Conservation (phyloP, 2,797 vertebrate species). For the Dendrocincla fuliginosa region DNA sequence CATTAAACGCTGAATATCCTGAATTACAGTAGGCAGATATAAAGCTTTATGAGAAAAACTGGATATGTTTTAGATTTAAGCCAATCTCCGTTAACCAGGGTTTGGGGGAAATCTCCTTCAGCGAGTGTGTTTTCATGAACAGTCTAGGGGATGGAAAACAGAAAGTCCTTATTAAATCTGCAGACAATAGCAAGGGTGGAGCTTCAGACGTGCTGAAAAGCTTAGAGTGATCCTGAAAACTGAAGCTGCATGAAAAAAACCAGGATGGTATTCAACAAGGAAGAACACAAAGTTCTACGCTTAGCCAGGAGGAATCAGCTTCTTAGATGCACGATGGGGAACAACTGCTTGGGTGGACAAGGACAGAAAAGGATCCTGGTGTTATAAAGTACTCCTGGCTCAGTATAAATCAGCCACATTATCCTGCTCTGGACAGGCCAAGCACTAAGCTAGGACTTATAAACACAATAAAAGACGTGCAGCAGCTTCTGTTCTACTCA, state of each 20-base stretch:
- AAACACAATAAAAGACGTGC: neutral
- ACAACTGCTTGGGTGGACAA: neutral
- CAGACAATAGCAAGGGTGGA: constrained; percentile 36
- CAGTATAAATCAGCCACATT: neutral
- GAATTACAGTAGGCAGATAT: neutral
- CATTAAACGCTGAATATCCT: neutral
- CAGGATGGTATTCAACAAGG: neutral
- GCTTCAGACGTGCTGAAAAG: neutral
- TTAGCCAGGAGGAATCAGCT: neutral
- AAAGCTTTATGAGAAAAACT: neutral
- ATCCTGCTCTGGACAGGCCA: neutral
- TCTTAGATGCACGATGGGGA: neutral
- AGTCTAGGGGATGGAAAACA: constrained; percentile 5
- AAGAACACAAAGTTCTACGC: neutral
- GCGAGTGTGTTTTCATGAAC: neutral
- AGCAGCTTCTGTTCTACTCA: neutral
- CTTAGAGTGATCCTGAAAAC: neutral
- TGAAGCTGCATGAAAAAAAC: neutral
- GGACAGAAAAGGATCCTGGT: neutral
- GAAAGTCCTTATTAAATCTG: neutral
- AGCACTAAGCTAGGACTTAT: neutral
- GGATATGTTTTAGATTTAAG: neutral
- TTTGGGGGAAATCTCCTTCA: neutral
- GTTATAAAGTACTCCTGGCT: neutral
- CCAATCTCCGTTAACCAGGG: neutral